Percentiles rank a stretch among this genome's conserved stretches.
Conservation (phyloP, 2,888 invertebrate genomes). For the Agonopterix subpropinquella region DNA sequence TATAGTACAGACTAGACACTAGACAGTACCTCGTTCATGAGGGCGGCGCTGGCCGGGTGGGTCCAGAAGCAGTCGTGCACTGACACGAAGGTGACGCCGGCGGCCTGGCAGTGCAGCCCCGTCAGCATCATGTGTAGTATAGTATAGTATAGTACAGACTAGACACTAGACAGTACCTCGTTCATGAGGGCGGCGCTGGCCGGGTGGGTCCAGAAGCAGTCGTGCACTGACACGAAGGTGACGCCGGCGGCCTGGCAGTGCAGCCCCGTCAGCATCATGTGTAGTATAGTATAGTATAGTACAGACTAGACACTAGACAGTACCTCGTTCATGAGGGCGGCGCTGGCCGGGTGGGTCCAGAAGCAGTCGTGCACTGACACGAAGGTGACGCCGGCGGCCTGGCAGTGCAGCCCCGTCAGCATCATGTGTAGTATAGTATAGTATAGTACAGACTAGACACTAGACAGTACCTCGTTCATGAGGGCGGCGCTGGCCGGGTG, state of each 20-base stretch:
- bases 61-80: constrained; percentile 99
- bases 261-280: constrained; percentile 99
- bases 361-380: constrained; percentile 99
- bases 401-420: constrained; percentile 95
- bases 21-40: constrained; percentile 87
- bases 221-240: constrained; percentile 97
- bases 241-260: constrained; percentile 87
- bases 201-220: constrained; percentile 99
- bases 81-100: constrained; percentile 93
- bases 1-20: background rate
- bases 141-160: no score
- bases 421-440: no score
- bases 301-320: background rate
- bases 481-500: constrained; percentile 90
- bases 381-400: constrained; percentile 88
- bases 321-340: constrained; percentile 92
- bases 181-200: constrained; percentile 91
- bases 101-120: constrained; percentile 88
- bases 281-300: no score
- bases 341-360: constrained; percentile 97
- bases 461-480: constrained; percentile 87
- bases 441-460: background rate
- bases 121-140: constrained; percentile 99
- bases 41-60: constrained; percentile 89
- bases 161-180: constrained; percentile 68